A percentile compares a stretch with the other conserved stretches of the same genome.
phyloP scores from a whole-genome alignment of 2,797 vertebrate genomes.

The Myotis pilosus region DNA sequence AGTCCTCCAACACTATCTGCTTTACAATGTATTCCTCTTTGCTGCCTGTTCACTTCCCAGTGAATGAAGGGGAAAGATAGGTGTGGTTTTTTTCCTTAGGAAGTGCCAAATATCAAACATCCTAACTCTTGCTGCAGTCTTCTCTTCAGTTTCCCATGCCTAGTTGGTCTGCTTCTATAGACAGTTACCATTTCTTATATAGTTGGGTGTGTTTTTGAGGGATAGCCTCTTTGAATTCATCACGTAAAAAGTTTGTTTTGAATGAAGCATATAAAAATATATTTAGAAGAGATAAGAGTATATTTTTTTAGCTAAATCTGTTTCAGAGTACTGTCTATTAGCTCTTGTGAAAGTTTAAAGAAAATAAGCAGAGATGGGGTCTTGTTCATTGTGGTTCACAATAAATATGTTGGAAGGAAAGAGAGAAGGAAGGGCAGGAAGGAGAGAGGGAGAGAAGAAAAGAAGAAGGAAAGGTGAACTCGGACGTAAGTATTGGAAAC shows the following conservation, averaged over 20 bases:
- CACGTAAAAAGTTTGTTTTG: background rate
- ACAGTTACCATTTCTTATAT: background rate
- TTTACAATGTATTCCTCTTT: background rate
- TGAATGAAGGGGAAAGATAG: background rate
- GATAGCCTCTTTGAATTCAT: background rate
- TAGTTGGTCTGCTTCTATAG: background rate
- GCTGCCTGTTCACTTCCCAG: background rate
- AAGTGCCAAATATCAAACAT: conserved; percentile 1
- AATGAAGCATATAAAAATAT: background rate
- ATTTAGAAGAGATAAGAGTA: background rate
- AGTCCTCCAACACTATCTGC: background rate
- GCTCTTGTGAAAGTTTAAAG: background rate
- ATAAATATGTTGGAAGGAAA: background rate
- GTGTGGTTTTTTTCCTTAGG: background rate
- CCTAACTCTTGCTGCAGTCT: background rate
- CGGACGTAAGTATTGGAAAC: background rate
- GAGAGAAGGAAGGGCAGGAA: background rate
- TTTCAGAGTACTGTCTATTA: background rate
- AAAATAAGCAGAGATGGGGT: background rate
- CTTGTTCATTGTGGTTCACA: background rate
- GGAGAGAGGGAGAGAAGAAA: background rate
- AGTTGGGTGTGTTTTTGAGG: background rate
- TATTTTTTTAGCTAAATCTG: background rate
- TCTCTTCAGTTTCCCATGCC: background rate
- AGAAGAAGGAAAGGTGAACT: background rate